Conservation (phyloP, 1,140 invertebrate species). For the Geopemphigus sp. region DNA sequence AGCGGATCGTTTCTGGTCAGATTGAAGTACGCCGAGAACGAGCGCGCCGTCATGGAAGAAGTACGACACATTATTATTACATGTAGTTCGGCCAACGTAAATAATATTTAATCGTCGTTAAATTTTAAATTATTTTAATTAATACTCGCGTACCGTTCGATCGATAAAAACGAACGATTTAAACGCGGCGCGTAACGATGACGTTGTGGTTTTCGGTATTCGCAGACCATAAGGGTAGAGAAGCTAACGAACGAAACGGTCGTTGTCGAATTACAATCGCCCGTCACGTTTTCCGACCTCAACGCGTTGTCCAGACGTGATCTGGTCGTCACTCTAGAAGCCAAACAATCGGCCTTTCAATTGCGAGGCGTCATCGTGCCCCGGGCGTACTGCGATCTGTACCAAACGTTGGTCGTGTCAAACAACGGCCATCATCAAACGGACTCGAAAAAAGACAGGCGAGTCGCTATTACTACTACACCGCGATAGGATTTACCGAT, state of each 20-base stretch:
- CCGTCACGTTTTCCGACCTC: constrained; percentile 69
- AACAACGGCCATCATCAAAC: constrained; percentile 15
- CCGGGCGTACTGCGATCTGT: constrained; percentile 72
- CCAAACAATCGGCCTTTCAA: constrained; percentile 63
- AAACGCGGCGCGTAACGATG: too few relatives aligned
- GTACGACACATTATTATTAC: constrained; percentile 55
- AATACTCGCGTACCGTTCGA: not conserved
- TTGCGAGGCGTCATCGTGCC: constrained; percentile 68
- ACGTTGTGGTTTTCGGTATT: not conserved
- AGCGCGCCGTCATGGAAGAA: constrained; percentile 70
- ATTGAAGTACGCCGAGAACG: constrained; percentile 66
- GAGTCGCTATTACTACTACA: not conserved
- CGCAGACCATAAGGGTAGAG: constrained; percentile 57
- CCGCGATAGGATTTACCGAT: too few relatives aligned
- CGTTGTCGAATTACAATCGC: constrained; percentile 69
- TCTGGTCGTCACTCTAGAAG: constrained; percentile 66
- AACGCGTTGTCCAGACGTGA: constrained; percentile 70
- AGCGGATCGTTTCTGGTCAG: constrained; percentile 63
- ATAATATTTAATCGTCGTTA: not conserved
- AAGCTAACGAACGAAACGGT: constrained; percentile 75
- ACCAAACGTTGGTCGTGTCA: constrained; percentile 14
- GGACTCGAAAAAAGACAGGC: constrained; percentile 24
- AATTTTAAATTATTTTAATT: too few relatives aligned
- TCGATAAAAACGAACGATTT: too few relatives aligned
- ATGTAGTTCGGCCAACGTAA: too few relatives aligned